Evolutionary conservation across 2,888 invertebrate genomes (phyloP), one percentile per base, ranked within the genome.

Genomic region (Neoaliturus tenellus): DNA sequence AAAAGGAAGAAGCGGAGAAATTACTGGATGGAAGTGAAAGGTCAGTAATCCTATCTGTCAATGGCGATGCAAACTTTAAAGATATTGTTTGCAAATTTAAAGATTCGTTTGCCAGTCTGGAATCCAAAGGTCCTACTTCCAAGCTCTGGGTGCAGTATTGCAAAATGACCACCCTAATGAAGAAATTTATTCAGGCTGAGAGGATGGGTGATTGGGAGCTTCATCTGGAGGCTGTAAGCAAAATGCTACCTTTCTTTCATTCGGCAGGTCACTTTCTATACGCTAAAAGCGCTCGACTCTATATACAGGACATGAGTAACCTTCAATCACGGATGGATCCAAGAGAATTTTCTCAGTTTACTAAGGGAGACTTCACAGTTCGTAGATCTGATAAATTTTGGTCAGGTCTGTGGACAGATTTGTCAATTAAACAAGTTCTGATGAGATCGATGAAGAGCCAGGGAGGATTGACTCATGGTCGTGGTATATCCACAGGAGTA

Each of bases 361-460:
- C 82, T 0, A n/a, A 62, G n/a, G 85, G 85, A 0, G 75, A 58
- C 25, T 86, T 86, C 67, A 85, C 85, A 1, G 73, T 86, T 73
- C 67, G 86, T 17, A 20, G 86, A n/a, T 58, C 84, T n/a, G 69
- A 86, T 58, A 75, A 86, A 71, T 85, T 83, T 44, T 86, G 82
- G 82, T 80, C 48, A 51, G 85, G 86, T 10, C 71, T 83, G 17
- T 85, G 81, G 82, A 58, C 85, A 0, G 85, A 86, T 58, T 67
- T 84, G 84, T 88, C 87, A n/a, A 89, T 89, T 73, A 89, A 90
- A 82, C 89, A 90, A 84, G 83, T 83, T 0, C 73, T 89, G 2
- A 90, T 89, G 88, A 80, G 87, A 75, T 78, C 83, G 20, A 88
- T 89, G 87, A 88, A 89, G 84, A 85, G 82, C 25, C 25, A 12